These are phyloP conservation scores for Ceriagrion tenellum DNA, from an alignment of 2,888 invertebrate genomes.

Conservation along the genomic window DNA sequence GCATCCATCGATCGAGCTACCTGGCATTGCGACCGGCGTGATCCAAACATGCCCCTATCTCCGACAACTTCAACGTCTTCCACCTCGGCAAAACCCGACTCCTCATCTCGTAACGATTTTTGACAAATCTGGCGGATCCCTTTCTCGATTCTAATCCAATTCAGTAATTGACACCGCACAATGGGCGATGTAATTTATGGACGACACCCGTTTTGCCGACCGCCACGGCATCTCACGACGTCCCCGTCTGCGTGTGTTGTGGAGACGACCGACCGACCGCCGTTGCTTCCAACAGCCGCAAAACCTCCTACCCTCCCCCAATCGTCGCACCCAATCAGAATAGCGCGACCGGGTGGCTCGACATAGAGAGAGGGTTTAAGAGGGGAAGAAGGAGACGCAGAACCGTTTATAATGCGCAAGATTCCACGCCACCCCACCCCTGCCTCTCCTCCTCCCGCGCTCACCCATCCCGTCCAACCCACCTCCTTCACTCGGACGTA, in stretches of 20 bases:
- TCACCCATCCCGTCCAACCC: neutral
- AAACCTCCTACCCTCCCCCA: neutral
- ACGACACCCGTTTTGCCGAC: neutral
- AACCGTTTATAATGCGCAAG: constrained; percentile 28
- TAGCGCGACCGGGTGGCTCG: neutral
- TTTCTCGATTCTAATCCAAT: neutral
- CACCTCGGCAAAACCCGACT: neutral
- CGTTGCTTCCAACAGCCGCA: neutral
- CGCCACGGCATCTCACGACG: neutral
- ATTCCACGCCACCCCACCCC: neutral
- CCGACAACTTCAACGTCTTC: neutral
- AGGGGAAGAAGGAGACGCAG: neutral
- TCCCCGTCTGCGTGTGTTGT: neutral
- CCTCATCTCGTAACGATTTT: neutral
- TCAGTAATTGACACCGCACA: neutral
- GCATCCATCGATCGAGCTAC: neutral
- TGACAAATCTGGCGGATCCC: neutral
- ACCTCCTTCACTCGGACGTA: constrained; percentile 21
- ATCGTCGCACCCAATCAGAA: neutral
- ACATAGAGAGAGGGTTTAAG: too few relatives aligned
- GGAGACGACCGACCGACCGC: neutral
- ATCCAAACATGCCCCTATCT: neutral
- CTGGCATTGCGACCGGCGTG: neutral
- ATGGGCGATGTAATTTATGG: constrained; percentile 10
- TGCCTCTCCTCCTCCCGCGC: neutral